Evolutionary conservation across 2,888 invertebrate species (phyloP).

Genomic region (Tridacna gigas): DNA sequence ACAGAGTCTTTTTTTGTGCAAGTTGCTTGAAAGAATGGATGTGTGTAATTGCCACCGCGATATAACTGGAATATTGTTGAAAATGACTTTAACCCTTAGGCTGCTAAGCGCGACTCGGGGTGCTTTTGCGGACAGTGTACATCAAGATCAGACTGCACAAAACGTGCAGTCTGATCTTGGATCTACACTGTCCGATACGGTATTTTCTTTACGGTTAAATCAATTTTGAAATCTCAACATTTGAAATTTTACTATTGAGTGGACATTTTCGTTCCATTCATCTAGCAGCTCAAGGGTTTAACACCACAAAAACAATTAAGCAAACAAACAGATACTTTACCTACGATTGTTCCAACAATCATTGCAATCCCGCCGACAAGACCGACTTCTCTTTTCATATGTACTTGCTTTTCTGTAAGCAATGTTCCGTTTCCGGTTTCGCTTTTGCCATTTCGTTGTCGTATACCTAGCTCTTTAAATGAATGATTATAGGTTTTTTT

Average conservation of each 20-base stretch:
- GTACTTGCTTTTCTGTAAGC: constrained; percentile 48
- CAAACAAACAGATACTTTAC: constrained; percentile 85
- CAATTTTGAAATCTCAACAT: too few species aligned
- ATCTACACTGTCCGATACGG: too few species aligned
- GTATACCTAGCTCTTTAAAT: neutral
- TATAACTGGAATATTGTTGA: neutral
- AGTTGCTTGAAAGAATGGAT: neutral
- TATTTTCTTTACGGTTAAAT: too few species aligned
- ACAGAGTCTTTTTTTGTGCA: too few species aligned
- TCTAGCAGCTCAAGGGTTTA: too few species aligned
- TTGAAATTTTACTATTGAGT: too few species aligned
- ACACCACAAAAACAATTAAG: neutral
- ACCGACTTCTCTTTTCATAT: constrained; percentile 88
- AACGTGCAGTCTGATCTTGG: too few species aligned
- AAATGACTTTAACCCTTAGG: neutral
- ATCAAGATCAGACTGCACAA: too few species aligned
- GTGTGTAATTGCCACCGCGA: neutral
- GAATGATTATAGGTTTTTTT: neutral
- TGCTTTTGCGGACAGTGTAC: too few species aligned
- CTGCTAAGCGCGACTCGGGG: too few species aligned
- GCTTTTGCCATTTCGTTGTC: neutral
- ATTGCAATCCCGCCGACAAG: constrained; percentile 92
- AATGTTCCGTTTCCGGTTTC: constrained; percentile 26
- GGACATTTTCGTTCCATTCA: too few species aligned
- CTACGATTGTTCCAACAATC: constrained; percentile 94